Conservation (phyloP, 1,140 invertebrate genomes). For the Coenobita brevimanus region DNA sequence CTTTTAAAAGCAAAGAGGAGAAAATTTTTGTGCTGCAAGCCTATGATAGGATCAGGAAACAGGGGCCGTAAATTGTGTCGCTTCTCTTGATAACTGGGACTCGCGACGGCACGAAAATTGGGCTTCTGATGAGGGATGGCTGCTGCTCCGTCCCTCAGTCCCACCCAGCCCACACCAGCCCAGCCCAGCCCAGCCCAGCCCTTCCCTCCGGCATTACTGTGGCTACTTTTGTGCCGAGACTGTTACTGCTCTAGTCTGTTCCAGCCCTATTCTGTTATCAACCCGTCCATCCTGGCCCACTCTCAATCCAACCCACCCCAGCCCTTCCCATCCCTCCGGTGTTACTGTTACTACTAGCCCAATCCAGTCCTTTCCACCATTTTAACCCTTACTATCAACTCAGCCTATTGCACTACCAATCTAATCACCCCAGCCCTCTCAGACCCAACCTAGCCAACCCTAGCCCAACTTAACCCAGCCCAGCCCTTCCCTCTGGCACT, state of each 20-base stretch:
- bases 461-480: neutral
- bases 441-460: neutral
- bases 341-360: no score
- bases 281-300: neutral
- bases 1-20: conserved; percentile 21
- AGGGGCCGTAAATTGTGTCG: conserved; percentile 54
- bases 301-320: no score
- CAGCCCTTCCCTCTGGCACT: neutral
- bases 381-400: no score
- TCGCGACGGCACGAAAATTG: conserved; percentile 60
- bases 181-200: neutral
- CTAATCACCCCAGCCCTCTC: no score
- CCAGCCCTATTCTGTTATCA: neutral
- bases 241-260: neutral
- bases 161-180: neutral
- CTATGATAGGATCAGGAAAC: conserved; percentile 64
- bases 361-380: no score
- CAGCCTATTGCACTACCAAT: no score
- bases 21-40: conserved; percentile 49
- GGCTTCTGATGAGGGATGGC: conserved; percentile 60
- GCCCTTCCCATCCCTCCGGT: neutral
- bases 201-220: neutral
- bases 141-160: neutral
- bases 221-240: neutral
- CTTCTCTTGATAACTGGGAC: conserved; percentile 59